Evolutionary conservation across 1,140 invertebrate species (phyloP).

Genomic region (Diachasma alloeum): DNA sequence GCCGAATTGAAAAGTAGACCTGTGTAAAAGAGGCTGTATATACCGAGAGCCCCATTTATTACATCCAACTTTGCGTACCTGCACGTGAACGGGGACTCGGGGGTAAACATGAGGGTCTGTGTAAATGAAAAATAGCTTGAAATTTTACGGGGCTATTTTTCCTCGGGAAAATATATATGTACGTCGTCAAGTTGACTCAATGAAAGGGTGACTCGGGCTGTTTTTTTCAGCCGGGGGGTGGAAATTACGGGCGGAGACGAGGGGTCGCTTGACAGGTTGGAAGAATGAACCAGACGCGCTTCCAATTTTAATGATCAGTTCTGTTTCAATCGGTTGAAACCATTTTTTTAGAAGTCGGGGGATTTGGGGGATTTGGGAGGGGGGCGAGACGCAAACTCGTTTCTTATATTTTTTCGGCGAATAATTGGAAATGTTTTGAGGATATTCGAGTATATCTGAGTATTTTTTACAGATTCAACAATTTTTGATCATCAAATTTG

Average conservation of each 20-base stretch:
- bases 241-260: background rate
- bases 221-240: background rate
- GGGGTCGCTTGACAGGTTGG: background rate
- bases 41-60: slow-evolving; percentile 27
- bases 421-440: no score
- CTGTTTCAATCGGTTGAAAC: background rate
- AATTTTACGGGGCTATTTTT: slow-evolving; percentile 25
- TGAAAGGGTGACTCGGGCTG: slow-evolving; percentile 25
- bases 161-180: background rate
- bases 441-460: no score
- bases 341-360: no score
- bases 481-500: no score
- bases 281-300: background rate
- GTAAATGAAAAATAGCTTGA: slow-evolving; percentile 38
- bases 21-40: background rate
- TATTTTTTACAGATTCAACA: no score
- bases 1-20: slow-evolving; percentile 36
- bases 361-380: no score
- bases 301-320: background rate
- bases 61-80: slow-evolving; percentile 13
- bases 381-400: no score
- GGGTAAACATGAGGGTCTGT: slow-evolving; percentile 8
- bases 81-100: background rate
- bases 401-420: no score
- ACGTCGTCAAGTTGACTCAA: slow-evolving; percentile 31